These are phyloP conservation scores for Brevimyrus niger DNA, from an alignment of 2,113 vertebrate species.

Conservation along the genomic window DNA sequence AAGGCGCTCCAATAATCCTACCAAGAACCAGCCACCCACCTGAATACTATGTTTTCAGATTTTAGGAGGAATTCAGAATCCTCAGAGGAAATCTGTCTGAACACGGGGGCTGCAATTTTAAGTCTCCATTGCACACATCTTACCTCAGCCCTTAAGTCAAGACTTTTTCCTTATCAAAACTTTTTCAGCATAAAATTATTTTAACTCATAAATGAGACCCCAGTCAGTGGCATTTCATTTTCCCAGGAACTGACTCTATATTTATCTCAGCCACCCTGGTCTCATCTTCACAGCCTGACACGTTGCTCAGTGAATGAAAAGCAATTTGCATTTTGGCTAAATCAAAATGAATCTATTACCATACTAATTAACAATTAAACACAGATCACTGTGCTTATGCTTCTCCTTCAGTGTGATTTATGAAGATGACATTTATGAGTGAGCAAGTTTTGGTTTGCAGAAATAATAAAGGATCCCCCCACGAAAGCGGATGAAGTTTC, in stretches of 20 bases:
- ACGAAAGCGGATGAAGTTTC: neutral
- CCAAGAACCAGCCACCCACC: neutral
- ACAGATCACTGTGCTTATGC: conserved; percentile 11
- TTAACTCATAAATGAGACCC: neutral
- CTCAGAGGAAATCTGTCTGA: neutral
- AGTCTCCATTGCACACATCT: neutral
- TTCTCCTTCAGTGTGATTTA: conserved; percentile 14
- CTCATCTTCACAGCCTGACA: conserved; percentile 13
- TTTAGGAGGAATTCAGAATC: neutral
- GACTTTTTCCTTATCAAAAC: neutral
- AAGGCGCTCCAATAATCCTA: neutral
- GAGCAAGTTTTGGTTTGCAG: neutral
- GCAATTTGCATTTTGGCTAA: conserved; percentile 18
- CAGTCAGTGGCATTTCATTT: neutral
- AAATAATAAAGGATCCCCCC: neutral
- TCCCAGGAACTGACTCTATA: neutral
- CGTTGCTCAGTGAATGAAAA: conserved; percentile 18
- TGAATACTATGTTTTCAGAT: neutral
- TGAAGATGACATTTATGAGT: conserved; percentile 26
- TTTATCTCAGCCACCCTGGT: neutral
- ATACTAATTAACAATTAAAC: conserved; percentile 27
- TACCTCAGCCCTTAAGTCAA: neutral
- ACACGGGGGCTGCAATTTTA: neutral
- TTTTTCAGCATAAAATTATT: conserved; percentile 6
- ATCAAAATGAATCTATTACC: conserved; percentile 26